Conservation (phyloP, 2,113 vertebrate genomes). For the Rynchops niger region DNA sequence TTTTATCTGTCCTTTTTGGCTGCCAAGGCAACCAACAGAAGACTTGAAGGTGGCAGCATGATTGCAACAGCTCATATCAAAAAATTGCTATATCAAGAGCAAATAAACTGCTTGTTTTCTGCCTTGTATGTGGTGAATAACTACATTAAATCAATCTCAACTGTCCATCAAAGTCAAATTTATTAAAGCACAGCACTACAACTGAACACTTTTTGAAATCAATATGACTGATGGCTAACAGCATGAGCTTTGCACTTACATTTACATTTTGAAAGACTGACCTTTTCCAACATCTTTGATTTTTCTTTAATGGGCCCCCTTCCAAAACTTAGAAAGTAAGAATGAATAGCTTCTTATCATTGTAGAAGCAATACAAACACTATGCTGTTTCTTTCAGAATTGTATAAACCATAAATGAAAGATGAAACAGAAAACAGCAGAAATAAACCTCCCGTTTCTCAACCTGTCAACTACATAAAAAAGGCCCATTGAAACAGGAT, state of each 20-base stretch:
- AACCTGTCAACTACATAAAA: constrained; percentile 9
- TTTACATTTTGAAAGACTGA: constrained; percentile 51
- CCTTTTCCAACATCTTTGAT: constrained; percentile 37
- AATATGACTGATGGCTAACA: constrained; percentile 20
- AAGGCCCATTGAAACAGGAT: neutral
- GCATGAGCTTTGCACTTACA: neutral
- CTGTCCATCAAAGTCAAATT: constrained; percentile 48
- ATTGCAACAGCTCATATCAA: neutral
- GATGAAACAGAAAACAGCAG: neutral
- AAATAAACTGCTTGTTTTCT: constrained; percentile 34
- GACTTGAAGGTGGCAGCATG: neutral
- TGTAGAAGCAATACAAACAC: neutral
- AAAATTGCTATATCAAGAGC: neutral
- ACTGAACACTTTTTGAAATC: constrained; percentile 3
- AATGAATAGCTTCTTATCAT: neutral
- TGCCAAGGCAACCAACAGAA: neutral
- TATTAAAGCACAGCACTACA: constrained; percentile 13
- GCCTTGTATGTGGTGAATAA: neutral
- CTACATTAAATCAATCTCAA: constrained; percentile 23
- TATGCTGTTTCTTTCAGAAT: neutral
- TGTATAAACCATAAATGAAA: neutral
- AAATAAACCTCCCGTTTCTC: neutral
- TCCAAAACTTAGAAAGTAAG: neutral
- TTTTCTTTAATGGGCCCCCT: neutral
- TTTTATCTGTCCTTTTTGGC: neutral